phyloP scores from a whole-genome alignment of 2,797 vertebrate genomes.

The Manis crassicaudata region DNA sequence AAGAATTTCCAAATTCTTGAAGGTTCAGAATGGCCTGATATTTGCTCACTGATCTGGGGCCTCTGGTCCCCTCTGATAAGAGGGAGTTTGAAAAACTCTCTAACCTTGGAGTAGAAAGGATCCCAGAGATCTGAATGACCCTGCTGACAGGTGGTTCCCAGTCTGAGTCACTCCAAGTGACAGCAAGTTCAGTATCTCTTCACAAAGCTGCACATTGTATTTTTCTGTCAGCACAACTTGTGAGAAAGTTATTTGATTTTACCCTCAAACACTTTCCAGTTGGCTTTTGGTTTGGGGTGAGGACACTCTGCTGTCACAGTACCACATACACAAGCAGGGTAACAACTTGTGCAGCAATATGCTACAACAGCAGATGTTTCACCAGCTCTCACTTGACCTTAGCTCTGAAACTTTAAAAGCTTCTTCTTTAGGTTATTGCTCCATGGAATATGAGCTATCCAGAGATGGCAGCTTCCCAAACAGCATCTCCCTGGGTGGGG shows the following conservation, averaged over 20 bases:
- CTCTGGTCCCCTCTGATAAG: background rate
- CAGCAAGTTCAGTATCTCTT: background rate
- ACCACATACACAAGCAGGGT: background rate
- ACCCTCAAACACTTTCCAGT: background rate
- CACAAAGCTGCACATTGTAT: background rate
- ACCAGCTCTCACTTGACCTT: background rate
- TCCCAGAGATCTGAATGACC: background rate
- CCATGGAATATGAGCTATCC: background rate
- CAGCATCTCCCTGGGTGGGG: constrained; percentile 13
- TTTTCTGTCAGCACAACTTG: background rate
- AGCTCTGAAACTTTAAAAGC: background rate
- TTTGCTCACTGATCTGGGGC: background rate
- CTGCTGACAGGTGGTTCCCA: background rate
- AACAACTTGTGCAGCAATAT: background rate
- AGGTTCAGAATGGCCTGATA: background rate
- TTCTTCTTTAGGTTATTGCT: background rate
- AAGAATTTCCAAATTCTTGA: background rate
- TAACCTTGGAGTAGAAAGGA: background rate
- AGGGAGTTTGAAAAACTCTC: background rate
- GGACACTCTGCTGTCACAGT: fast-evolving
- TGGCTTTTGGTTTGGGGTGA: background rate
- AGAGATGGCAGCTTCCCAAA: background rate
- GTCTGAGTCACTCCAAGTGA: background rate
- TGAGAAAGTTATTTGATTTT: background rate
- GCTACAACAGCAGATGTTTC: fast-evolving